Percentiles rank a stretch among this genome's conserved stretches.
Evolutionary conservation across 2,888 invertebrate genomes (phyloP).

Genomic region (Serripes groenlandicus): DNA sequence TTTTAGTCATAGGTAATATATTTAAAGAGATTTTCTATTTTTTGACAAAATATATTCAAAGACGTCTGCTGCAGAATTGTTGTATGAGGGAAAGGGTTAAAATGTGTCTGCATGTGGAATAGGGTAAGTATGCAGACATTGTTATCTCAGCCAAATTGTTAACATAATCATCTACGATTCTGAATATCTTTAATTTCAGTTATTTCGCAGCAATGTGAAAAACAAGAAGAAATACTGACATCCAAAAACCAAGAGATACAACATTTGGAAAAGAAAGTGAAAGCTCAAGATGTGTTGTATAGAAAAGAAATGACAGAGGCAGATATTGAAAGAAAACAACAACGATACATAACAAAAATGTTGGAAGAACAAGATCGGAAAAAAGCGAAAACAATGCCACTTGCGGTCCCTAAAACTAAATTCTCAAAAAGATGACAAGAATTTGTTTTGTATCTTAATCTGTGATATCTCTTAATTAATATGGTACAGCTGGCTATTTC

Average conservation of each 20-base stretch:
- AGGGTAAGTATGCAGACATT: too few relatives aligned
- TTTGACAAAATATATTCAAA: not conserved
- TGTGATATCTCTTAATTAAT: too few relatives aligned
- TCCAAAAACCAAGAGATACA: slow-evolving; percentile 71
- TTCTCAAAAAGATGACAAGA: slow-evolving; percentile 48
- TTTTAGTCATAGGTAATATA: too few relatives aligned
- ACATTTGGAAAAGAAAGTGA: slow-evolving; percentile 67
- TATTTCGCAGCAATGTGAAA: slow-evolving; percentile 66
- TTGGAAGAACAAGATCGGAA: slow-evolving; percentile 70
- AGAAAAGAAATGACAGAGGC: slow-evolving; percentile 71
- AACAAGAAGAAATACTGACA: slow-evolving; percentile 70
- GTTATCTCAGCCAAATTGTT: too few relatives aligned
- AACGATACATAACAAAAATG: slow-evolving; percentile 70
- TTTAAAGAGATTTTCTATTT: too few relatives aligned
- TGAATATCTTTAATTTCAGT: slow-evolving; percentile 69
- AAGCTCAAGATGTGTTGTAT: slow-evolving; percentile 68
- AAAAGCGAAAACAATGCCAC: slow-evolving; percentile 44
- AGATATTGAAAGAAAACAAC: slow-evolving; percentile 72
- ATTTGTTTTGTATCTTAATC: not conserved
- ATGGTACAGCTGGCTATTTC: too few relatives aligned
- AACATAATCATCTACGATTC: too few relatives aligned
- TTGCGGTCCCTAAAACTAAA: slow-evolving; percentile 63
- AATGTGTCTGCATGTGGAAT: not conserved
- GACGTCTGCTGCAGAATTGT: not conserved
- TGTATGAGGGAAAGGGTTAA: not conserved